Base-by-base conservation (phyloP, 2,797 vertebrate species). In the Anomalospiza imberbis region DNA sequence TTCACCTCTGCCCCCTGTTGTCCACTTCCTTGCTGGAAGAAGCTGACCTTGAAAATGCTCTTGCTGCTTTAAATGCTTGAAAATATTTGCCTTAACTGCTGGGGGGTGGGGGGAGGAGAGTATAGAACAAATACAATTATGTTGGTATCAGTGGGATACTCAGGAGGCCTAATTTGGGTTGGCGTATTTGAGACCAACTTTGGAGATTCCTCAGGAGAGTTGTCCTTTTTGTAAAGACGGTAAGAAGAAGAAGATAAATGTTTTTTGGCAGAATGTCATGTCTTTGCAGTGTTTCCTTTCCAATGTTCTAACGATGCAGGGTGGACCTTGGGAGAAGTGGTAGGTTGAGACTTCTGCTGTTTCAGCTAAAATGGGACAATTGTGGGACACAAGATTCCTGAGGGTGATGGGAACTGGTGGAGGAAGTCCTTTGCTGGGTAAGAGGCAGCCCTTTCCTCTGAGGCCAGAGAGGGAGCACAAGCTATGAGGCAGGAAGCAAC, bases 291-390 rank as follows among this genome's bases (percentile, higher is more conserved):
- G 40, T 68, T 95, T 96, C 91, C 94, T 94, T 81, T 95, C 70
- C 84, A 72, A 76, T 84, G 85, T 40, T 86, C 51, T 63, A 84
- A 63, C 8, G 12, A 84, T 12, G 13, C 12, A 24, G 83, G 32
- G 71, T 73, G 80, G 80, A 70, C 93, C 85, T 93, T 93, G 90
- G 67, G 77, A 94, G 88, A 94, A 94, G 85, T 31, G 53, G 67
- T 51, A 79, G 51, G 53, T 57, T 86, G 71, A 93, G 26, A 36
- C 55, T 93, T 96, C 72, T 94, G 96, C 94, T 96, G 88, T 82
- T 93, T 96, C 96, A 96, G 96, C 96, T 86, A 76, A 96, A 96
- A 76, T 1, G 11, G 94, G 94, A 96, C 96, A 96, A 95, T 96
- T 84, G 91, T 93, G 95, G 83, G 94, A 96, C 77, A 86, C 40